Evolutionary conservation across 2,113 vertebrate species (phyloP), one percentile per base, ranked within the genome.

Genomic region (Stictonetta naevosa): DNA sequence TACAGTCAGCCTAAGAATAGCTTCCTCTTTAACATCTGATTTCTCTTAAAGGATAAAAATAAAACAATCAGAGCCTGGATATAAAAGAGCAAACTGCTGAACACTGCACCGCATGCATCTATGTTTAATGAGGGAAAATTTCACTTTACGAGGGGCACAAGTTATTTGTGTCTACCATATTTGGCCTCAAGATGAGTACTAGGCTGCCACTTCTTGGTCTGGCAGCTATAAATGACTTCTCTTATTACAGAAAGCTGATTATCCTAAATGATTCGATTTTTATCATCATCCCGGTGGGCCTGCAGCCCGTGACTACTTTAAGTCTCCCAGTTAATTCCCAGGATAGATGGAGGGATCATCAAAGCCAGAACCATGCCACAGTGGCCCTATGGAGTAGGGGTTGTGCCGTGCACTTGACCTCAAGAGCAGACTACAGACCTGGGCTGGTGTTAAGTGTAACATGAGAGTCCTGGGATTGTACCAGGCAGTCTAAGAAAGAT

Each of bases 11-110:
- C 96, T 96, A 94, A 95, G 92, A 97, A 95, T 95, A 96, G 88
- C 92, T 94, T 73, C 91, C 81, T 94, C 92, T 94, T 96, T 92
- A 96, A 93, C 96, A 96, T 96, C 94, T 96, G 96, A 96, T 96
- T 96, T 96, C 92, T 96, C 95, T 96, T 96, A 95, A 97, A 96
- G 83, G 88, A 95, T 96, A 96, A 96, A 96, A 97, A 97, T 97
- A 96, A 96, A 95, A 94, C 91, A 88, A 91, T 96, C 86, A 93
- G 83, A 95, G 93, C 48, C 73, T 93, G 86, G 71, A 62, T 95
- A 97, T 94, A 91, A 94, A 97, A 92, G 83, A 96, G 59, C 83
- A 83, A 96, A 96, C 86, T 85, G 59, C 94, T 95, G 93, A 96
- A 92, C 71, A 33, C 38, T 95, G 92, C 96, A 91, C 90, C 81